These are phyloP conservation scores for Sarcophaga rosellei DNA, from an alignment of 2,888 invertebrate species.

Conservation along the genomic window DNA sequence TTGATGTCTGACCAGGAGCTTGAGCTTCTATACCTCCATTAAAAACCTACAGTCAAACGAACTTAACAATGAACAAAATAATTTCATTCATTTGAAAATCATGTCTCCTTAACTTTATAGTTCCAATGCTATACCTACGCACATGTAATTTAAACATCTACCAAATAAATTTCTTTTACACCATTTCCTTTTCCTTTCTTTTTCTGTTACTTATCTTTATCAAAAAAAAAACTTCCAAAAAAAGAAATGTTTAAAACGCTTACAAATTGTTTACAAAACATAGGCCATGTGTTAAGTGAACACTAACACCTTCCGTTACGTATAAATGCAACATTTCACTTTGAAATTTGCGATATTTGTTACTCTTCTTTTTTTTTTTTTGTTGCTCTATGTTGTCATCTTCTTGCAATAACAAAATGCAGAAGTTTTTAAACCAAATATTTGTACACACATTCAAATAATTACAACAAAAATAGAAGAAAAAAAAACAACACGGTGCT, in stretches of 20 bases:
- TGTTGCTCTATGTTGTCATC: not conserved
- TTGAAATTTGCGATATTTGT: not conserved
- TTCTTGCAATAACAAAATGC: conserved; percentile 27
- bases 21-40: too few relatives aligned
- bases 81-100: too few relatives aligned
- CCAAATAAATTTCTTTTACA: not conserved
- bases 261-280: not conserved
- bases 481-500: not conserved
- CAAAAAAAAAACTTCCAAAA: not conserved
- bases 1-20: too few relatives aligned
- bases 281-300: conserved; percentile 7
- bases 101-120: too few relatives aligned
- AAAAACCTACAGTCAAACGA: too few relatives aligned
- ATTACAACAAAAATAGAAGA: not conserved
- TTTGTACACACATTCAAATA: conserved; percentile 19
- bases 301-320: not conserved
- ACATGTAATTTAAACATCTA: too few relatives aligned
- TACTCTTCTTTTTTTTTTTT: not conserved
- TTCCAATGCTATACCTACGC: too few relatives aligned
- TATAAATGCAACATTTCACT: not conserved
- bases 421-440: conserved; percentile 36
- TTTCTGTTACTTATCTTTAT: not conserved
- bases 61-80: too few relatives aligned
- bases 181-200: not conserved
- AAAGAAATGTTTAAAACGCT: not conserved